A percentile compares a stretch with the other conserved stretches of the same genome.
These are phyloP conservation scores for Drosophila insularis DNA, from an alignment of 1,140 invertebrate species.

Conservation along the genomic window DNA sequence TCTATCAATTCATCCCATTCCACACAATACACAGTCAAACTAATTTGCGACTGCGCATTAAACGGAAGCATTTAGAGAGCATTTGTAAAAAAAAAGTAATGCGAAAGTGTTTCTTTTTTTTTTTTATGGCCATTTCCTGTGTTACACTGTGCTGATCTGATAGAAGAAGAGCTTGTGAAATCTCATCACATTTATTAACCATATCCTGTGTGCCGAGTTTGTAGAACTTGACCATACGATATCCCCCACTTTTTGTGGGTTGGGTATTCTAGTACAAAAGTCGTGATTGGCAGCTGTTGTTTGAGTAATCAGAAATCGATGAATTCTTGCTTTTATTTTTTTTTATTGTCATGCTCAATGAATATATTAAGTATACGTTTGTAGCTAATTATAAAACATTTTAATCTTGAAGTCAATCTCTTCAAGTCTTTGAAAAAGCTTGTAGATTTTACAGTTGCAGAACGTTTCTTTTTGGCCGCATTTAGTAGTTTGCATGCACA, in stretches of 20 bases:
- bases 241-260: too few relatives aligned
- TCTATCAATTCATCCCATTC: neutral
- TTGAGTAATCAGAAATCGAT: neutral
- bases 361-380: neutral
- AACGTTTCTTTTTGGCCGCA: constrained; percentile 2
- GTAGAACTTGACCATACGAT: neutral
- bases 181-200: neutral
- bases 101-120: constrained; percentile 37
- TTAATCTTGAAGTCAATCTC: neutral
- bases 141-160: neutral
- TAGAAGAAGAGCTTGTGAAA: neutral
- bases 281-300: neutral
- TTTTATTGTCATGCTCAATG: neutral
- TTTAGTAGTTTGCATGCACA: neutral
- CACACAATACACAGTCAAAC: neutral
- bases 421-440: neutral
- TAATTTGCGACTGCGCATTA: constrained; percentile 52
- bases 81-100: constrained; percentile 40
- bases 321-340: neutral
- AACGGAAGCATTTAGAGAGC: constrained; percentile 49
- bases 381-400: neutral
- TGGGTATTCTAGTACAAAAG: too few relatives aligned
- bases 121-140: constrained; percentile 3
- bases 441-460: neutral
- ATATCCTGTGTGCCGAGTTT: neutral